Evolutionary conservation across 2,888 invertebrate species (phyloP).

Genomic region (Stomorhina lunata): DNA sequence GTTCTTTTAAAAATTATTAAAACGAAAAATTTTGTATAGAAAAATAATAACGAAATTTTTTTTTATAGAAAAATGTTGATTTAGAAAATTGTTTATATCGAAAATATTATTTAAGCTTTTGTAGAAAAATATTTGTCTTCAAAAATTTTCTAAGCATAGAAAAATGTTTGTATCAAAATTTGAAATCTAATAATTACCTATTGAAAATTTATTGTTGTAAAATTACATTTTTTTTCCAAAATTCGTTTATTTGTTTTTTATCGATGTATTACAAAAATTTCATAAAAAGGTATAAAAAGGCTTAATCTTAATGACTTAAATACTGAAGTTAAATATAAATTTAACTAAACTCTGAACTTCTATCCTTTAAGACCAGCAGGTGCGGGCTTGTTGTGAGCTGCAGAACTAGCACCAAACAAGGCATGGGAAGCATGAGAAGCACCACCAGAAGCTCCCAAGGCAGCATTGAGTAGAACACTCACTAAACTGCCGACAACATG

Average conservation of each 20-base stretch:
- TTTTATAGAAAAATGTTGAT: no score
- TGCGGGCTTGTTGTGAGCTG: conserved; percentile 55
- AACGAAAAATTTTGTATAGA: no score
- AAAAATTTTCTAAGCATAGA: no score
- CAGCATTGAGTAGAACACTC: conserved; percentile 76
- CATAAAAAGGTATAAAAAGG: not conserved
- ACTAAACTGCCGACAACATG: conserved; percentile 76
- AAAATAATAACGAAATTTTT: no score
- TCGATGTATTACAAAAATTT: not conserved
- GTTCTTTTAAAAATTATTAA: no score
- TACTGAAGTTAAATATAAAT: not conserved
- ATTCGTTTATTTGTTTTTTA: not conserved
- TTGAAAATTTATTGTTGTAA: no score
- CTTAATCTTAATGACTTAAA: conserved; percentile 11
- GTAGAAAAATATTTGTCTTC: no score
- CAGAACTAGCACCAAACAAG: conserved; percentile 68
- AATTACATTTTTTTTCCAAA: no score
- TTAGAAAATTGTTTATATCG: no score
- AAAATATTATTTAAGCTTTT: no score
- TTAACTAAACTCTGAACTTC: not conserved
- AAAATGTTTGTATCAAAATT: no score
- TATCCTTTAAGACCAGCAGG: conserved; percentile 13
- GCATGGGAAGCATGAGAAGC: conserved; percentile 75
- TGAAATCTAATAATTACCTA: no score
- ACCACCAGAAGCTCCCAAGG: conserved; percentile 77